Base-by-base conservation (phyloP, 1,140 invertebrate species). In the Papilio dardanus region DNA sequence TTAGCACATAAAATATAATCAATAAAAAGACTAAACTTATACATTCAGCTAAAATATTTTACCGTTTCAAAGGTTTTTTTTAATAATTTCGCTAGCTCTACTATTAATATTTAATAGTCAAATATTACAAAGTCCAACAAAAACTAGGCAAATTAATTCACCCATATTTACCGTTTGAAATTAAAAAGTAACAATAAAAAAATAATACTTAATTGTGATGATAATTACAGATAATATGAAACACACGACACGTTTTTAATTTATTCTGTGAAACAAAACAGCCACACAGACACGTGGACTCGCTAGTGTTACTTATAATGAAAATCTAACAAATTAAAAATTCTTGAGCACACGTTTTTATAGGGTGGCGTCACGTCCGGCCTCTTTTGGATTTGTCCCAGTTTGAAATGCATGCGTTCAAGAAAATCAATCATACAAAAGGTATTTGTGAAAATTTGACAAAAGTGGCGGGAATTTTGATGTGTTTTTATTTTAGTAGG, bases 321-420 rank as follows among this genome's bases (percentile, higher is more conserved):
- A 58, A 24, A 33, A 24, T 21, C 0, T 54, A 73, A 58, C 71
- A 73, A 73, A 31, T 50, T 58, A 73, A 73, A 37, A 73, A 46
- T 14, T 28, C 16, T 33, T 24, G 71, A 73, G 30, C 7, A 37
- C 30, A 73, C 71, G 46, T 73, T 73, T 71, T 73, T 73, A 73
- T 73, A 73, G 71, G 71, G 28, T 73, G 71, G 71, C 71, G 8
- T 30, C 28, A 19, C 71, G 7, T 10, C 31, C n/a, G 31, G 46
- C 28, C 42, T 54, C 6, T 58, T 7, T 33, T 73, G 71, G 71
- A 54, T 71, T 71, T 71, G 69, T 71, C 69, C 69, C 54, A 71
- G 69, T 71, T 71, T 71, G 16, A 71, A 71, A 71, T 71, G 69
- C 42, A 71, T 71, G 40, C 40, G 42, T 16, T n/a, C 40, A n/a